Conservation (phyloP, 2,113 vertebrate genomes). For the Scolopax mira region DNA sequence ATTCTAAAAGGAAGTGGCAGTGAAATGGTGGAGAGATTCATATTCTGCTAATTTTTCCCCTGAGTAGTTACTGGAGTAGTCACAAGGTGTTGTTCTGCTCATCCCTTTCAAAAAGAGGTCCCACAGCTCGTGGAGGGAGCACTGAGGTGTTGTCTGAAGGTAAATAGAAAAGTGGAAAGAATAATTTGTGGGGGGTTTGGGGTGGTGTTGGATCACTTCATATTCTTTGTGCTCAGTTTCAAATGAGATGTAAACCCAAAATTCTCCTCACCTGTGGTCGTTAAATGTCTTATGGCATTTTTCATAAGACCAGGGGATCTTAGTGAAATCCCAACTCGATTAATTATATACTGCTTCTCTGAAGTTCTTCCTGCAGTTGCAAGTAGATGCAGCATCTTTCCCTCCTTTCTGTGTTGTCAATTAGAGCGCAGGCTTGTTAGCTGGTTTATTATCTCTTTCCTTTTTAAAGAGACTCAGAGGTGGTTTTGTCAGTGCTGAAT, state of each 20-base stretch:
- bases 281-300: conserved; percentile 33
- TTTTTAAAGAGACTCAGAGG: conserved; percentile 51
- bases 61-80: not conserved
- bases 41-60: not conserved
- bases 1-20: not conserved
- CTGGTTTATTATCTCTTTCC: conserved; percentile 37
- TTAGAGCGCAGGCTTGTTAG: conserved; percentile 42
- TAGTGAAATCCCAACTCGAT: conserved; percentile 44
- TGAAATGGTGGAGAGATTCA: not conserved
- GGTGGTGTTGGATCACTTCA: not conserved
- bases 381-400: not conserved
- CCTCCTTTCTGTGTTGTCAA: conserved; percentile 33
- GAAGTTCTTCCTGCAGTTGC: not conserved
- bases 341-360: conserved; percentile 29
- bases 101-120: not conserved
- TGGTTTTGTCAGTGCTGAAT: conserved; percentile 23
- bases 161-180: not conserved
- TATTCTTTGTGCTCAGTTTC: not conserved
- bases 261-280: conserved; percentile 28
- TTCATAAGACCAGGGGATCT: conserved; percentile 26
- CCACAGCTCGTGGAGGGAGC: not conserved
- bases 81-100: not conserved
- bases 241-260: conserved; percentile 25
- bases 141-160: not conserved
- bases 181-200: not conserved